Conservation (phyloP, 2,113 vertebrate genomes). For the Heterochromis multidens region DNA sequence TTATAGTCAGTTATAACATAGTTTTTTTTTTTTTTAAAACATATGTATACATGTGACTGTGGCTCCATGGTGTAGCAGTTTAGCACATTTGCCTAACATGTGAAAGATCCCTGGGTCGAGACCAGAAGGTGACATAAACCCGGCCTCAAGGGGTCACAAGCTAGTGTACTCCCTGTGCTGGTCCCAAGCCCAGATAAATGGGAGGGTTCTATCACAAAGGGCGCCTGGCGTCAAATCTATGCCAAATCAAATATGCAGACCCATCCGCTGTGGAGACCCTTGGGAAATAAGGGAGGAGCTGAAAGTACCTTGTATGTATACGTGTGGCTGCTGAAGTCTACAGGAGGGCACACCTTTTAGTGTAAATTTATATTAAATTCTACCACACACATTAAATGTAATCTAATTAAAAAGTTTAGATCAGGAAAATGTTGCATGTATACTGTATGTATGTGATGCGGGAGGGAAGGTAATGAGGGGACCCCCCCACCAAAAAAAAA, state of each 20-base stretch:
- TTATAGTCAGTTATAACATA: not conserved
- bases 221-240: not conserved
- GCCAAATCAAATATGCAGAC: not conserved
- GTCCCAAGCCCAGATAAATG: not conserved
- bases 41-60: not conserved
- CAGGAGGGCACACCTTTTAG: too few relatives aligned
- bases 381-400: too few relatives aligned
- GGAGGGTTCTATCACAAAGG: not conserved
- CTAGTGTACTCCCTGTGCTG: not conserved
- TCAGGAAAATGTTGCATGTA: too few relatives aligned
- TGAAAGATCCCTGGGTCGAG: not conserved
- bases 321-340: too few relatives aligned
- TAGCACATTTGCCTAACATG: not conserved
- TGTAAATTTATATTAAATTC: too few relatives aligned
- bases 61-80: not conserved
- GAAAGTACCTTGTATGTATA: not conserved
- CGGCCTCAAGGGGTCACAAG: not conserved
- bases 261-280: not conserved
- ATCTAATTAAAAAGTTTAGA: too few relatives aligned
- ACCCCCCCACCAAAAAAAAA: too few relatives aligned
- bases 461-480: too few relatives aligned
- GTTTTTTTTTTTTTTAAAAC: too few relatives aligned
- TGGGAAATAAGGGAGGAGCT: not conserved
- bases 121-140: not conserved
- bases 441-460: too few relatives aligned